Base-by-base conservation (phyloP, 2,888 invertebrate genomes). In the Himalopsyche tibetana region DNA sequence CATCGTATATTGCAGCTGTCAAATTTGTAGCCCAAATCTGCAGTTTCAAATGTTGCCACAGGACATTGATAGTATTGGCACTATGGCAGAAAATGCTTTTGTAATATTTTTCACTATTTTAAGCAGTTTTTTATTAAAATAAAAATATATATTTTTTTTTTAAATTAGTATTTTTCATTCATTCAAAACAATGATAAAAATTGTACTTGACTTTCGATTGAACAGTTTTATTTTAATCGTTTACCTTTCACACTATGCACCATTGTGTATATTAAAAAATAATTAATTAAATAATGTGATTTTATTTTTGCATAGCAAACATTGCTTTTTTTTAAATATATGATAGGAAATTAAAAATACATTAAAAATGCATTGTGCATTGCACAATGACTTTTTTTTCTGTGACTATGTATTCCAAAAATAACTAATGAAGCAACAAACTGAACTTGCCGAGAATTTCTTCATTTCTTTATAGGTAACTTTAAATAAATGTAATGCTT, bases 181-280 rank as follows among this genome's bases (percentile, higher is more conserved):
- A n/a, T n/a, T 19, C 19, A 28, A 19, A 63, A 63, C 11, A 63
- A 4, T 63, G 63, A 63, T 28, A 63, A 56, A 9, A 19, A 19
- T 2, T 19, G 19, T 8, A 19, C n/a, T 9, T 19, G 63, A 19
- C 6, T 19, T 63, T 56, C n/a, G 5, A 56, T 56, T n/a, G 8
- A n/a, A 1, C 19, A 11, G 63, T 19, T 63, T 9, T 28, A 28
- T 19, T 63, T 63, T 9, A 9, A 45, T 40, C 45, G 19, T 17
- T 63, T 63, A 19, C 63, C 63, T 19, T 63, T 63, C 63, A 63
- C 63, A 63, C 63, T 63, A 63, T 63, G 63, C 63, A 63, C 63
- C 63, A 28, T 63, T 28, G 9, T 63, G 28, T 63, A 15, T 19
- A 63, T 63, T 19, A 19, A 63, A 19, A 63, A 63, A 63, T 63